A percentile compares a stretch with the other conserved stretches of the same genome.
Conservation (phyloP, 1,140 invertebrate species). For the Trichoplusia ni region DNA sequence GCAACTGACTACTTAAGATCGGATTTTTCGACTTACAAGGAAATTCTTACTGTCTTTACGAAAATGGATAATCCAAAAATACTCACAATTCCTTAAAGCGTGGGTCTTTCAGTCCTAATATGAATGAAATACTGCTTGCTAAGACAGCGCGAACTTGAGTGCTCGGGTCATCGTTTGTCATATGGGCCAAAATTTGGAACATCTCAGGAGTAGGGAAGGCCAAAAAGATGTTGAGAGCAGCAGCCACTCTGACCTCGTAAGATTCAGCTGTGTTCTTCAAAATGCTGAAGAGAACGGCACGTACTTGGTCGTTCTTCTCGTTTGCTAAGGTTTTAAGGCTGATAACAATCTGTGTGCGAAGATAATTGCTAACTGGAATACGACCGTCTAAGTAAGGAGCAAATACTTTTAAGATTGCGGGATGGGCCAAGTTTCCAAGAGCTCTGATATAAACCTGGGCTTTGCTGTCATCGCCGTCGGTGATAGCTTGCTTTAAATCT, state of each 20-base stretch:
- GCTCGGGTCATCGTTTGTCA: conserved; percentile 84
- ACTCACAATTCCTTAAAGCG: conserved; percentile 37
- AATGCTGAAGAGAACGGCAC: conserved; percentile 84
- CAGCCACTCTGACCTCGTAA: conserved; percentile 84
- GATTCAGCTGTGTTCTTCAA: conserved; percentile 84
- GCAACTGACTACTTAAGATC: no score
- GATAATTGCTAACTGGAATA: conserved; percentile 80
- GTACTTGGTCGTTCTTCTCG: conserved; percentile 76
- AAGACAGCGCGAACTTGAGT: conserved; percentile 84
- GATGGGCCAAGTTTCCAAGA: conserved; percentile 84
- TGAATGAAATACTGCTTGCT: conserved; percentile 81
- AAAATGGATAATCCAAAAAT: no score
- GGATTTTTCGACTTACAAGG: no score
- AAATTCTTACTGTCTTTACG: no score
- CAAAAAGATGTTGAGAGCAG: conserved; percentile 82
- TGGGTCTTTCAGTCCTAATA: conserved; percentile 69
- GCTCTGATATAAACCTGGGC: conserved; percentile 84
- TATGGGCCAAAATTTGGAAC: conserved; percentile 86
- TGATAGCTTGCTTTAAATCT: conserved; percentile 80
- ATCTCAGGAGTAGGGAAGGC: conserved; percentile 83
- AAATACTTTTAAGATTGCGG: conserved; percentile 82
- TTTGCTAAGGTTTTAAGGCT: conserved; percentile 79
- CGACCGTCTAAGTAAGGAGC: conserved; percentile 86
- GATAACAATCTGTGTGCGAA: conserved; percentile 84
- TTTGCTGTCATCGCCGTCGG: conserved; percentile 77